Conservation (phyloP, 2,797 vertebrate species). For the Micrastur ruficollis region DNA sequence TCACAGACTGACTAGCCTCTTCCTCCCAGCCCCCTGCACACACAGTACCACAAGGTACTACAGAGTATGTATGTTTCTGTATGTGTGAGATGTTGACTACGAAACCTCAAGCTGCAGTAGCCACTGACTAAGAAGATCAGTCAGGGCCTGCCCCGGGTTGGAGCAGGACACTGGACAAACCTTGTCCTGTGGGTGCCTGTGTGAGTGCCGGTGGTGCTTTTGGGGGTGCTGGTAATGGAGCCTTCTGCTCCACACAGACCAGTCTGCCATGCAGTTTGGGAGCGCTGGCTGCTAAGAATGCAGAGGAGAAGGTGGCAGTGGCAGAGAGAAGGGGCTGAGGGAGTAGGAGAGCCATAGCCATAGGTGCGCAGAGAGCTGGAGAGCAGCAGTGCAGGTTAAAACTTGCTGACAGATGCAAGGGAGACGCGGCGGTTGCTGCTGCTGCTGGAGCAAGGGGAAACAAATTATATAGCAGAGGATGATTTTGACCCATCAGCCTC, state of each 20-base stretch:
- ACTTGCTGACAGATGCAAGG: background rate
- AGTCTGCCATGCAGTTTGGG: rapidly evolving
- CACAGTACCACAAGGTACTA: background rate
- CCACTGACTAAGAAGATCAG: background rate
- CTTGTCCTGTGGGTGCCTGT: background rate
- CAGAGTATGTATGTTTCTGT: background rate
- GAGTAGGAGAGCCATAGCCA: too few species aligned
- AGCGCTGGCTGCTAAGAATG: background rate
- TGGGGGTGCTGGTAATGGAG: rapidly evolving
- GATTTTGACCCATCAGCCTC: background rate
- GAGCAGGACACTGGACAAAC: too few species aligned
- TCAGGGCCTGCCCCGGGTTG: too few species aligned
- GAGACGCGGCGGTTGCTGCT: background rate
- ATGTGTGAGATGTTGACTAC: background rate
- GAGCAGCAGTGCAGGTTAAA: background rate
- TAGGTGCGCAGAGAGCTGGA: too few species aligned
- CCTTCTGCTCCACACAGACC: background rate
- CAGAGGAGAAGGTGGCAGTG: background rate
- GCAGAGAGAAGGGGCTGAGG: too few species aligned
- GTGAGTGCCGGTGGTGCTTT: background rate
- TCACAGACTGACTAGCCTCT: background rate
- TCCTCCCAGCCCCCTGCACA: background rate
- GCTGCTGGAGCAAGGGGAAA: too few species aligned
- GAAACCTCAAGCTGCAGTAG: background rate
- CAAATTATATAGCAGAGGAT: background rate